These are phyloP conservation scores for Pituophis catenifer DNA, from an alignment of 2,113 vertebrate genomes.

Conservation along the genomic window DNA sequence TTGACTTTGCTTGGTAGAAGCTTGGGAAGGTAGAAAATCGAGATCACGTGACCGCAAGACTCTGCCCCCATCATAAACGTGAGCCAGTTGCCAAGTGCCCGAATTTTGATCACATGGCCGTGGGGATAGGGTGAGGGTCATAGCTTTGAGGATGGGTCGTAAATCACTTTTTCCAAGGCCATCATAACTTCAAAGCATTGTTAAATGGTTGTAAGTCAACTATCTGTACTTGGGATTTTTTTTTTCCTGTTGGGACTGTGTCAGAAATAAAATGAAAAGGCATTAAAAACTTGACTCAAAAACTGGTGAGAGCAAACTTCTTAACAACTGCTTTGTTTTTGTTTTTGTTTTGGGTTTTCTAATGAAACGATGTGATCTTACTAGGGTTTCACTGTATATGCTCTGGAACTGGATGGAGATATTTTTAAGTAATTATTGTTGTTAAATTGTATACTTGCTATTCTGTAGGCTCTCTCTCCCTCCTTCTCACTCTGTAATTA, in stretches of 20 bases:
- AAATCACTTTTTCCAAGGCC: neutral
- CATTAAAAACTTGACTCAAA: constrained; percentile 51
- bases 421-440: constrained; percentile 68
- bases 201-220: neutral
- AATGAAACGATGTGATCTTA: constrained; percentile 62
- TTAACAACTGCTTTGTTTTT: constrained; percentile 33
- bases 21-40: neutral
- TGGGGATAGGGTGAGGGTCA: neutral
- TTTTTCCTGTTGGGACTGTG: neutral
- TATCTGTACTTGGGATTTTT: neutral
- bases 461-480: constrained; percentile 61
- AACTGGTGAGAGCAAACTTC: constrained; percentile 52
- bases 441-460: constrained; percentile 71
- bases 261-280: neutral
- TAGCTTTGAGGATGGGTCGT: neutral
- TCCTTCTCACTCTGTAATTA: constrained; percentile 60
- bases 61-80: neutral
- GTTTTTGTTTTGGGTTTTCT: constrained; percentile 33
- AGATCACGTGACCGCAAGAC: neutral
- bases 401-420: constrained; percentile 71
- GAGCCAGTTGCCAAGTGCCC: neutral
- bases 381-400: constrained; percentile 67
- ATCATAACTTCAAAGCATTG: neutral
- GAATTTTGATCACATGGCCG: neutral
- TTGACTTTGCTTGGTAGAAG: neutral